These are phyloP conservation scores for Lates calcarifer DNA, from an alignment of 2,113 vertebrate genomes.

Conservation along the genomic window DNA sequence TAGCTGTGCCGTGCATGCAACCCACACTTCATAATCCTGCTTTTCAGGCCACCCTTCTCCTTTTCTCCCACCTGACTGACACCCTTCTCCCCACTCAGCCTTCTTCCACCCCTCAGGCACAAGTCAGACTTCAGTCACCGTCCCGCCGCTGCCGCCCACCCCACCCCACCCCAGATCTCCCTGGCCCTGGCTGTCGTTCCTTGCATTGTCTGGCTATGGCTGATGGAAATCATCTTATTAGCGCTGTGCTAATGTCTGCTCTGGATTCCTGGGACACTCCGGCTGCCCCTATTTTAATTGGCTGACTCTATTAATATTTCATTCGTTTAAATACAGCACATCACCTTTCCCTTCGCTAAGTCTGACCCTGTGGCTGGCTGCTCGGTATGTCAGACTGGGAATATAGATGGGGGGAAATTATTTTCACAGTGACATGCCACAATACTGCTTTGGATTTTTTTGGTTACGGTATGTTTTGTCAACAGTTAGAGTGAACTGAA, in stretches of 20 bases:
- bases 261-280: slow-evolving; percentile 71
- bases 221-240: slow-evolving; percentile 78
- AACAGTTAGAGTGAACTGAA: background rate
- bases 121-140: slow-evolving; percentile 18
- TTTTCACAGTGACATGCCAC: slow-evolving; percentile 10
- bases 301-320: slow-evolving; percentile 76
- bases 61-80: slow-evolving; percentile 19
- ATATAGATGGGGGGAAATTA: slow-evolving; percentile 26
- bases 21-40: background rate
- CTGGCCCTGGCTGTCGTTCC: slow-evolving; percentile 37
- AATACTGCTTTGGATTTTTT: slow-evolving; percentile 16
- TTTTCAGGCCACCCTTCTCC: background rate
- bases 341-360: slow-evolving; percentile 66
- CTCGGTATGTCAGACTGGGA: slow-evolving; percentile 36
- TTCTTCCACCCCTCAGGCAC: slow-evolving; percentile 12
- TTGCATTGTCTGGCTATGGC: slow-evolving; percentile 41
- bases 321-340: slow-evolving; percentile 70
- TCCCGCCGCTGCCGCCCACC: slow-evolving; percentile 9
- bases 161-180: slow-evolving; percentile 21
- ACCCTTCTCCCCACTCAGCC: background rate
- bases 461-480: slow-evolving; percentile 1
- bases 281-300: slow-evolving; percentile 75
- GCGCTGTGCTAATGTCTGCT: slow-evolving; percentile 66
- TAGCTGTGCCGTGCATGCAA: background rate
- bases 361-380: slow-evolving; percentile 47